Conservation (phyloP, 92 coral and sea anemone species). For the Galaxea fascicularis region DNA sequence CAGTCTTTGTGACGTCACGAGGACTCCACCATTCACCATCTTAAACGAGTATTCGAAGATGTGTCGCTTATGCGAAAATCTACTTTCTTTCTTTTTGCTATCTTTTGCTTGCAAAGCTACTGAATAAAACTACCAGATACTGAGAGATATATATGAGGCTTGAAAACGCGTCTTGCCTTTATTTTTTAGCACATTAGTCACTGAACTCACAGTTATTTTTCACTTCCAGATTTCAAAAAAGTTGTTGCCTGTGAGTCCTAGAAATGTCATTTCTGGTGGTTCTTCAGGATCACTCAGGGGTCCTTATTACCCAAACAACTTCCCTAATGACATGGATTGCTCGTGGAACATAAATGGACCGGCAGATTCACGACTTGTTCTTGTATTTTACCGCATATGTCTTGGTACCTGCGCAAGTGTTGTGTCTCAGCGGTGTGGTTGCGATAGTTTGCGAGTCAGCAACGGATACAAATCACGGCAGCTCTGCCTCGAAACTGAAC, state of each 20-base stretch:
- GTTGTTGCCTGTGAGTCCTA: background rate
- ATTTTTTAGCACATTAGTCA: no score
- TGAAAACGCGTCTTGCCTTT: no score
- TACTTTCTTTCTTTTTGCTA: no score
- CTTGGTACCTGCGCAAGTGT: conserved; percentile 29
- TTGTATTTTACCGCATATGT: conserved; percentile 29
- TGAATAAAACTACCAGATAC: no score
- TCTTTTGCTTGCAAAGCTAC: no score
- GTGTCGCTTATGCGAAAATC: no score
- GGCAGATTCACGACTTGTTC: conserved; percentile 23
- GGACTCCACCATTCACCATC: no score
- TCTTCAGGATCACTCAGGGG: conserved; percentile 40
- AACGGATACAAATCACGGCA: background rate
- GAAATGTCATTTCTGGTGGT: conserved; percentile 8
- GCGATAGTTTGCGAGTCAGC: conserved; percentile 7
- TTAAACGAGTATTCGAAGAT: no score
- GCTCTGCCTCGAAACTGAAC: conserved; percentile 14
- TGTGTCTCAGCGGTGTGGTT: background rate
- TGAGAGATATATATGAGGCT: no score
- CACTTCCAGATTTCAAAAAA: no score
- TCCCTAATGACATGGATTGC: conserved; percentile 61
- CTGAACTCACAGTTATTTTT: no score
- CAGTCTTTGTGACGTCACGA: no score
- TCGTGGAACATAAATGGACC: conserved; percentile 71
- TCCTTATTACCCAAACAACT: conserved; percentile 52